phyloP scores from a whole-genome alignment of 2,113 vertebrate species.

The Aix galericulata region DNA sequence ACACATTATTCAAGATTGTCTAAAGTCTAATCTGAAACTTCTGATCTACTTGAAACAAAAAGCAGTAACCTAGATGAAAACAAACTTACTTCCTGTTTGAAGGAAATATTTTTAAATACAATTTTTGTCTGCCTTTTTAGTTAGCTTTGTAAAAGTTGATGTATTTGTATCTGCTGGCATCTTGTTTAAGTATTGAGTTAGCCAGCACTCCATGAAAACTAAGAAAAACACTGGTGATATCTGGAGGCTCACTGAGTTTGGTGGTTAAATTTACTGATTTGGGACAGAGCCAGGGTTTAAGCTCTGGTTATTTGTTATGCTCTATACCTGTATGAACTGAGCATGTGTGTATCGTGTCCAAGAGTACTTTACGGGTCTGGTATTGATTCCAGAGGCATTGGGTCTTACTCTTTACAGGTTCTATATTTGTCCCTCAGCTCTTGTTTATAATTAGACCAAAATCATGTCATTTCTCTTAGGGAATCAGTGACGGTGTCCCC shows the following conservation, averaged over 20 bases:
- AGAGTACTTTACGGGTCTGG: background rate
- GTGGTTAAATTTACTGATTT: background rate
- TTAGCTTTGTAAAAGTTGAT: background rate
- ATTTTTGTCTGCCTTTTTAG: background rate
- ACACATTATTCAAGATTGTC: background rate
- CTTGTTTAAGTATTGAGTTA: background rate
- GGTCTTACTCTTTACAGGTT: background rate
- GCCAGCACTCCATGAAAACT: background rate
- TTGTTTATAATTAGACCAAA: background rate
- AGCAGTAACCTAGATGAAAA: background rate
- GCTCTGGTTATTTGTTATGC: background rate
- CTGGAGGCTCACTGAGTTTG: background rate
- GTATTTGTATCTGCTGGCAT: background rate
- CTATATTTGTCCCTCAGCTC: background rate
- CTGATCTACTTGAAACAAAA: background rate
- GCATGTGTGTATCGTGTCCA: background rate
- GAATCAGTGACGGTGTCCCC: constrained; percentile 92
- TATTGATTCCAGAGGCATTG: background rate
- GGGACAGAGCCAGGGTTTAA: background rate
- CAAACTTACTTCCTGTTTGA: background rate
- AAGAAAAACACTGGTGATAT: background rate
- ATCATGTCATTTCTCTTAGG: constrained; percentile 75
- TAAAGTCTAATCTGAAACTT: background rate
- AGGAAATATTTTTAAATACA: background rate
- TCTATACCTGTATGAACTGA: background rate